phyloP scores from a whole-genome alignment of 2,797 vertebrate species.

The Crotalus adamanteus region DNA sequence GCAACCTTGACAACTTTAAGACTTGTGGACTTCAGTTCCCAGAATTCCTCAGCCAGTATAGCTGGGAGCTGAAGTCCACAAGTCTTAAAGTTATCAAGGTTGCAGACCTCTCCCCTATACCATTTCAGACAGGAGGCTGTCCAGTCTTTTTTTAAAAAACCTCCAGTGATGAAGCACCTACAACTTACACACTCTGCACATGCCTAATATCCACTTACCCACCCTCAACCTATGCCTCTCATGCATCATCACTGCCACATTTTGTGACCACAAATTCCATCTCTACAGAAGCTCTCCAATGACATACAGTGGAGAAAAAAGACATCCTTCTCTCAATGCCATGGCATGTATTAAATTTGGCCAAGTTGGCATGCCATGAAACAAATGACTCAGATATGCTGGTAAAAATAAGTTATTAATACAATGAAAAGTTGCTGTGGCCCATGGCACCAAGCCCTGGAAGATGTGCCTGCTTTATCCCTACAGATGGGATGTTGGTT shows the following conservation, averaged over 20 bases:
- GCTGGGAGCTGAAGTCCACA: no score
- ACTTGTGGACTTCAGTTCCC: no score
- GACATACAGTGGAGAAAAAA: accelerated
- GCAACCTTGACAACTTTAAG: no score
- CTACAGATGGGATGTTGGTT: not conserved
- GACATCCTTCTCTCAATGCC: not conserved
- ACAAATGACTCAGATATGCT: not conserved
- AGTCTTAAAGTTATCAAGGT: no score
- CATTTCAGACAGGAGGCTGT: not conserved
- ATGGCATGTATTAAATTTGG: not conserved
- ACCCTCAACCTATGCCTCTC: not conserved
- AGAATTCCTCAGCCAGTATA: no score
- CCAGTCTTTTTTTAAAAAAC: not conserved
- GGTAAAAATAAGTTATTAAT: not conserved
- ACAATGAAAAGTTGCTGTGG: not conserved
- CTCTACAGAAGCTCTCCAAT: not conserved
- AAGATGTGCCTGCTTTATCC: not conserved
- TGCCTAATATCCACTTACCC: not conserved
- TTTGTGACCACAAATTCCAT: not conserved
- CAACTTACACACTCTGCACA: not conserved
- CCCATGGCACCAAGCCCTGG: not conserved
- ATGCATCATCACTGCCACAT: not conserved
- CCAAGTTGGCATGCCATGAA: not conserved
- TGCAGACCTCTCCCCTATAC: not conserved
- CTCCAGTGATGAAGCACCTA: not conserved